Evolutionary conservation across 2,797 vertebrate genomes (phyloP), one percentile per base, ranked within the genome.

Genomic region (Channa striata): DNA sequence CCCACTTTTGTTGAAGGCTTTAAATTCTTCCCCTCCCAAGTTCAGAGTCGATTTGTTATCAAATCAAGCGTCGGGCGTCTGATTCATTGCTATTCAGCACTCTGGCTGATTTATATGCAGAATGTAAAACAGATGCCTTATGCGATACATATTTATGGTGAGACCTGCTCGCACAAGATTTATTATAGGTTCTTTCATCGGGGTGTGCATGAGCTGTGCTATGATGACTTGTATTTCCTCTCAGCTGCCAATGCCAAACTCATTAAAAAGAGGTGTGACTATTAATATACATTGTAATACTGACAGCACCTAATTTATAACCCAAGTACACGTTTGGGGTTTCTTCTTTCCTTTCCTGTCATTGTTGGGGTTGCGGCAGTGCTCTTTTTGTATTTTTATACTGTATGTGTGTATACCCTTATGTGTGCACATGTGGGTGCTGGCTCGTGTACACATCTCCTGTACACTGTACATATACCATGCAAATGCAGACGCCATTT

Each of bases 201-300:
- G 96, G 96, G 96, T 97, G 95, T 96, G 96, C 96, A 94, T 95
- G 96, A 96, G 96, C 96, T 95, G 94, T 93, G 94, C 96, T 95
- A 95, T 97, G 96, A 98, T 97, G 96, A 97, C 97, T 98, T 99
- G 97, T 99, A 98, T 99, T 99, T 99, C 97, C 97, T 98, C 97
- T 97, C 96, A 97, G 97, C 97, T 99, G 97, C 97, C 98, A 98
- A 99, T 99, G 97, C 96, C 96, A 98, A 99, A 99, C 97, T 99
- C 97, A 99, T 99, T 99, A 99, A 99, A 99, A 99, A 98, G 97
- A 98, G 97, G 97, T 98, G 97, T 97, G 97, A 99, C 97, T 97
- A 98, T 99, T 99, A 99, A 99, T 99, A 99, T 97, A 99, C 97
- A 99, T 98, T 99, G 97, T 99, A 99, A 98, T 97, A 96, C 96